phyloP scores from a whole-genome alignment of 2,113 vertebrate genomes.

The Misgurnus mizolepis region DNA sequence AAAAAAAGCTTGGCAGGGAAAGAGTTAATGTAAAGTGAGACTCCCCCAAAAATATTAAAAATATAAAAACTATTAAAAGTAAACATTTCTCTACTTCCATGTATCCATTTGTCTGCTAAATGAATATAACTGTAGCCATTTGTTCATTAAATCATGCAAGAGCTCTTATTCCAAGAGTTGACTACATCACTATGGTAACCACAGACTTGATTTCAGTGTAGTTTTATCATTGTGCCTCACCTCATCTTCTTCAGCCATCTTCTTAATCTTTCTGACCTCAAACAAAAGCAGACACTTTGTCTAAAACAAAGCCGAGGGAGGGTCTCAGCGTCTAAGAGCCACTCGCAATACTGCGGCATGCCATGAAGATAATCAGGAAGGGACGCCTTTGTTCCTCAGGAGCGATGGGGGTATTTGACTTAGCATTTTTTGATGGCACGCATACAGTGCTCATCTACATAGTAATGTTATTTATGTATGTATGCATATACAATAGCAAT shows the following conservation, averaged over 20 bases:
- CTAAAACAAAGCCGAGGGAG: constrained; percentile 50
- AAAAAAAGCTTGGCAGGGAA: no score
- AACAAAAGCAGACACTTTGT: constrained; percentile 44
- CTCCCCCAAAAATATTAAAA: no score
- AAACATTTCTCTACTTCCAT: no score
- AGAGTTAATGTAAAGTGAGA: no score
- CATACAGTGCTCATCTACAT: constrained; percentile 32
- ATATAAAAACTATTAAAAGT: no score
- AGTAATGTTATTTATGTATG: neutral
- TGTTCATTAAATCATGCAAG: neutral
- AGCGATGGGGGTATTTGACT: constrained; percentile 76
- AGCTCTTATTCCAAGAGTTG: neutral
- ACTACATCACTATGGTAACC: neutral
- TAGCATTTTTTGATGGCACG: constrained; percentile 69
- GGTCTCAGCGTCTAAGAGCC: constrained; percentile 28
- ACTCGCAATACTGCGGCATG: constrained; percentile 65
- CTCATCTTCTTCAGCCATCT: constrained; percentile 36
- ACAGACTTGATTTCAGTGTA: neutral
- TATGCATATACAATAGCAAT: neutral
- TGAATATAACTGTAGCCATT: no score
- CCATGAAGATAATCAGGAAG: constrained; percentile 70
- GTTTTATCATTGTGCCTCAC: constrained; percentile 29
- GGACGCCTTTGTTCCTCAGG: constrained; percentile 69
- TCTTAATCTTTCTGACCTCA: constrained; percentile 40
- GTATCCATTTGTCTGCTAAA: no score